Evolutionary conservation across 1,140 invertebrate species (phyloP).

Genomic region (Coenobita brevimanus): DNA sequence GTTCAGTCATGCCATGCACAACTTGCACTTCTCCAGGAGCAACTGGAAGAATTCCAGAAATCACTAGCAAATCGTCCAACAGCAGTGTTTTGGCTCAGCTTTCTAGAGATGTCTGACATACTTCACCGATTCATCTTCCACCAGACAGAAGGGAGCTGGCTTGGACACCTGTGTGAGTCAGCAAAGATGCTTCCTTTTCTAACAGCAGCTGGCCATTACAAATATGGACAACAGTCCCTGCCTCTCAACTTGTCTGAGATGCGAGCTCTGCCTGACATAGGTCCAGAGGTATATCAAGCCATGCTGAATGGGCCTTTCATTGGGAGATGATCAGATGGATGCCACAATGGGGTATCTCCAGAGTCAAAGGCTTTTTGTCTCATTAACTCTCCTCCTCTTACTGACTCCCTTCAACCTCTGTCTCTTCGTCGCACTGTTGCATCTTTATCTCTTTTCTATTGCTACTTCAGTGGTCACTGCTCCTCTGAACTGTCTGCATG

Average conservation of each 20-base stretch:
- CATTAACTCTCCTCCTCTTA: too few species aligned
- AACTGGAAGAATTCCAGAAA: not conserved
- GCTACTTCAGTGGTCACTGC: too few species aligned
- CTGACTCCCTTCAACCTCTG: too few species aligned
- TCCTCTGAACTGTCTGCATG: too few species aligned
- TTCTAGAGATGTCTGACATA: constrained; percentile 7
- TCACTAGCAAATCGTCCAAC: not conserved
- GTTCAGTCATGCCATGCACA: not conserved
- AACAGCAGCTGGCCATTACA: constrained; percentile 30
- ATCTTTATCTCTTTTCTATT: too few species aligned
- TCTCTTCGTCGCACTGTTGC: too few species aligned
- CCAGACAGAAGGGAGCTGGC: not conserved
- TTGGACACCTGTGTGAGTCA: not conserved
- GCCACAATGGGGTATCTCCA: constrained; percentile 31
- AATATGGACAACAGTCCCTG: constrained; percentile 26
- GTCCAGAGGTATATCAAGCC: constrained; percentile 24
- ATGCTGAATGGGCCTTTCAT: not conserved
- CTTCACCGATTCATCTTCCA: constrained; percentile 16
- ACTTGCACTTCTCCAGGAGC: not conserved
- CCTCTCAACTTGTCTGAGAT: constrained; percentile 14
- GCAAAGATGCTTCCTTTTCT: constrained; percentile 16
- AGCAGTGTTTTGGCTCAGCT: not conserved
- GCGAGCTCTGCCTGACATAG: not conserved
- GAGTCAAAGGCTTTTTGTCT: too few species aligned
- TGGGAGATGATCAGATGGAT: not conserved